Conservation (phyloP, 1,140 invertebrate species). For the Cydia splendana region DNA sequence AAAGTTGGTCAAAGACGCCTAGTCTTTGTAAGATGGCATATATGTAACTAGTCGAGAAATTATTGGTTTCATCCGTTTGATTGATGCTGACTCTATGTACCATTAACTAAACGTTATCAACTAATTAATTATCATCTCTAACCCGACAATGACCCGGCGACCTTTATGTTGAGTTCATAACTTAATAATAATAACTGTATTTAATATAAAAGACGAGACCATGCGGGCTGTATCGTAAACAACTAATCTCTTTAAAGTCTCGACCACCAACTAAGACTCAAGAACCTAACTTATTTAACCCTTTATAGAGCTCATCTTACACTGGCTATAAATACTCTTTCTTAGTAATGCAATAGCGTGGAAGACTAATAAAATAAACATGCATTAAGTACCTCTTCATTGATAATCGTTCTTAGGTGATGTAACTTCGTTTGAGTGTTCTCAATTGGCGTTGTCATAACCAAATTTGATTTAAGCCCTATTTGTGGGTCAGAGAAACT, state of each 20-base stretch:
- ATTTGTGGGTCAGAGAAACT: constrained; percentile 13
- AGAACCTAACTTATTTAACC: neutral
- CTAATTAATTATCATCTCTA: constrained; percentile 6
- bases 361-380: constrained; percentile 45
- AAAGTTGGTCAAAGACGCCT: too few species aligned
- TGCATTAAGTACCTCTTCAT: constrained; percentile 38
- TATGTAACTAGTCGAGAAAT: too few species aligned
- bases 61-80: too few species aligned
- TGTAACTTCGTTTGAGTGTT: constrained; percentile 8
- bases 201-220: constrained; percentile 16
- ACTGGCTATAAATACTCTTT: constrained; percentile 37
- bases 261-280: neutral
- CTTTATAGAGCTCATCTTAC: constrained; percentile 1
- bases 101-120: constrained; percentile 13
- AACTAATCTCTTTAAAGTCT: neutral
- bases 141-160: neutral
- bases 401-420: constrained; percentile 1
- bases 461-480: constrained; percentile 19
- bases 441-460: constrained; percentile 7
- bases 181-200: constrained; percentile 6
- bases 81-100: too few species aligned
- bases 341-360: constrained; percentile 37
- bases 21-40: too few species aligned
- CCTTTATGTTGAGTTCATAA: constrained; percentile 14
- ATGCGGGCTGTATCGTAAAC: constrained; percentile 16